Evolutionary conservation across 2,797 vertebrate genomes (phyloP), one percentile per base, ranked within the genome.

Genomic region (Lagocephalus sceleratus): DNA sequence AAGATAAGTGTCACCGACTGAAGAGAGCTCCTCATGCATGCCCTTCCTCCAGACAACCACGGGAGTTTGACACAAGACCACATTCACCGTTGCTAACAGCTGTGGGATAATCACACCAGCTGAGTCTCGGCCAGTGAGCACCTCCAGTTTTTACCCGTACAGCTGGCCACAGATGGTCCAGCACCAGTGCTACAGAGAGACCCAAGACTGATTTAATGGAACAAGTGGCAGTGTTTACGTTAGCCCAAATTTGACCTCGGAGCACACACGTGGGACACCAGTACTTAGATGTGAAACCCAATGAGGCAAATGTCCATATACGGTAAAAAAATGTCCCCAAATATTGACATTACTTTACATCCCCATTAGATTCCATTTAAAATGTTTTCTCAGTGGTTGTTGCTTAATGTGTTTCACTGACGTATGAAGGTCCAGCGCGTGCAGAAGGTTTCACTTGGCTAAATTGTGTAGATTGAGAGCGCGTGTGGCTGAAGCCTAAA

Each of bases 121-220:
- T 65, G 47, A 76, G 85, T 57, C 70, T 76, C 56, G 10, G 54
- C 64, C 65, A 73, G 82, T 57, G 71, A 78, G 38, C 25, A 42
- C 40, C 67, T 47, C 47, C 66, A 23, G 54, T 54, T 76, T 59
- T 66, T 40, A 54, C 11, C 56, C 29, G 41, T 62, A 49, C 75
- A 82, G 77, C 74, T 74, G 75, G 68, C 58, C 63, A 57, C 83
- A 81, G 81, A 73, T 75, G 76, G 82, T 14, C 54, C 51, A 54
- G 57, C 59, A 23, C 52, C 55, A 52, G 57, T 64, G 67, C 78
- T 79, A 12, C 74, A 73, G 63, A 75, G 4, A 25, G 59, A 68
- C 44, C 50, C 50, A 48, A 50, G 62, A 66, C 60, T 49, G 25
- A 70, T 67, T 68, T 63, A 73, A 78, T 62, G 60, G 52, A 69